Evolutionary conservation across 2,113 vertebrate genomes (phyloP).

Genomic region (Urocynchramus pylzowi): DNA sequence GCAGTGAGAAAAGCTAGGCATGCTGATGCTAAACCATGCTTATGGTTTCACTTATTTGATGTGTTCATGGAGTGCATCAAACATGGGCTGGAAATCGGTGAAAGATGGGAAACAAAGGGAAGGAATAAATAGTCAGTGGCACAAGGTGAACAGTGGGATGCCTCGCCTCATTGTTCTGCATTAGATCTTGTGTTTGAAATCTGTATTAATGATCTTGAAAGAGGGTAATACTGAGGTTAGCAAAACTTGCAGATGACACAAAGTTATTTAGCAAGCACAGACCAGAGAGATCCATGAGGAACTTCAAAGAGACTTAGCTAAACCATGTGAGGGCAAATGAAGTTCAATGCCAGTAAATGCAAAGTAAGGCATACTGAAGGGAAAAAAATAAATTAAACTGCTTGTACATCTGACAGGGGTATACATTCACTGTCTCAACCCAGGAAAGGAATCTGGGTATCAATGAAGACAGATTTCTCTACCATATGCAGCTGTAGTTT

Average conservation of each 20-base stretch:
- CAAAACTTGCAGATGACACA: conserved; percentile 54
- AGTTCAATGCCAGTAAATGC: conserved; percentile 57
- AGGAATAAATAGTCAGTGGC: conserved; percentile 35
- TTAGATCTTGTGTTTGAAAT: conserved; percentile 28
- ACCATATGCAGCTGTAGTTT: conserved; percentile 25
- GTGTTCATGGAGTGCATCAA: conserved; percentile 16
- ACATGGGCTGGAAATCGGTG: background rate
- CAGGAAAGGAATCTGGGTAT: conserved; percentile 24
- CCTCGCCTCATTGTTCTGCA: background rate
- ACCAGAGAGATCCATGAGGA: background rate
- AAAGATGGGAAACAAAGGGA: conserved; percentile 46
- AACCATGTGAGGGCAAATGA: conserved; percentile 54
- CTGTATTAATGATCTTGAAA: conserved; percentile 52
- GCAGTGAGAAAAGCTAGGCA: background rate
- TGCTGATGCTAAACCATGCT: background rate
- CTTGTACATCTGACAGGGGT: conserved; percentile 39
- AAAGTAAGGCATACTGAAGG: conserved; percentile 34
- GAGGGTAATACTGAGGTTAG: conserved; percentile 46
- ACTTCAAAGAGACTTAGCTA: conserved; percentile 45
- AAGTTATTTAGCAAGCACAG: conserved; percentile 38
- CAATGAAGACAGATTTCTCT: conserved; percentile 51
- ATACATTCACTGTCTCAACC: conserved; percentile 13
- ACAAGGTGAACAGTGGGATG: conserved; percentile 61
- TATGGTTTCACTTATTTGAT: conserved; percentile 35
- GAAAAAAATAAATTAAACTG: conserved; percentile 43